Conservation (phyloP, 2,113 vertebrate species). For the Brachypteracias leptosomus region DNA sequence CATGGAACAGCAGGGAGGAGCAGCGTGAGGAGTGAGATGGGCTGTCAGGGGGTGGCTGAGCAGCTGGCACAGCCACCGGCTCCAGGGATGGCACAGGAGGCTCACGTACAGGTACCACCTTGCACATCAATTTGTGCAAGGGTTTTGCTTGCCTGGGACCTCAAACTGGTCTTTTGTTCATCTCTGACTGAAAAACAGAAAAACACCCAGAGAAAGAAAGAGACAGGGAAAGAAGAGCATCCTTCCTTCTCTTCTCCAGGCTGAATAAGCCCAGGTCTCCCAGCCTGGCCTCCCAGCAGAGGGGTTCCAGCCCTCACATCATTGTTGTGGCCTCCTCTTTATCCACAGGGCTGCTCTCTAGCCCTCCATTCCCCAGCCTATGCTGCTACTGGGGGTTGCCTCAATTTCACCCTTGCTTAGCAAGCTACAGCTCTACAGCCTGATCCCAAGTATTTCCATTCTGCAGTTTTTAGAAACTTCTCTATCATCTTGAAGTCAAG, state of each 20-base stretch:
- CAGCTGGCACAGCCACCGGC: not conserved
- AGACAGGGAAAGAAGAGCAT: not conserved
- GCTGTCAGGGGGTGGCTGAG: not conserved
- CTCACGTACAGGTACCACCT: rapidly evolving
- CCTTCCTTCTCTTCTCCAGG: not conserved
- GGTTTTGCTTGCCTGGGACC: not conserved
- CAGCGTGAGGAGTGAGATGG: rapidly evolving
- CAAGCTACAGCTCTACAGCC: not conserved
- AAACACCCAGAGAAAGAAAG: not conserved
- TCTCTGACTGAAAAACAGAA: not conserved
- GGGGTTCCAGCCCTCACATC: not conserved
- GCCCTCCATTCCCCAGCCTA: not conserved
- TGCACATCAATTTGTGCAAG: not conserved
- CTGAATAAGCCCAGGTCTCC: not conserved
- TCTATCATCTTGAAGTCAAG: not conserved
- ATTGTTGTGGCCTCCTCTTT: not conserved
- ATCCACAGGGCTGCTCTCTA: not conserved
- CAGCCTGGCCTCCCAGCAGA: not conserved
- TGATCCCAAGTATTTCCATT: not conserved
- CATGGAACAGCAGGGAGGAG: not conserved
- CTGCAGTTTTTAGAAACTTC: not conserved
- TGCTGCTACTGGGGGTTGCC: not conserved
- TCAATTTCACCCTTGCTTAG: not conserved
- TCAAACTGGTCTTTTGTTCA: rapidly evolving
- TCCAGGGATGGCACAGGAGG: rapidly evolving